These are phyloP conservation scores for Chaenocephalus aceratus DNA, from an alignment of 2,113 vertebrate genomes.

Conservation along the genomic window DNA sequence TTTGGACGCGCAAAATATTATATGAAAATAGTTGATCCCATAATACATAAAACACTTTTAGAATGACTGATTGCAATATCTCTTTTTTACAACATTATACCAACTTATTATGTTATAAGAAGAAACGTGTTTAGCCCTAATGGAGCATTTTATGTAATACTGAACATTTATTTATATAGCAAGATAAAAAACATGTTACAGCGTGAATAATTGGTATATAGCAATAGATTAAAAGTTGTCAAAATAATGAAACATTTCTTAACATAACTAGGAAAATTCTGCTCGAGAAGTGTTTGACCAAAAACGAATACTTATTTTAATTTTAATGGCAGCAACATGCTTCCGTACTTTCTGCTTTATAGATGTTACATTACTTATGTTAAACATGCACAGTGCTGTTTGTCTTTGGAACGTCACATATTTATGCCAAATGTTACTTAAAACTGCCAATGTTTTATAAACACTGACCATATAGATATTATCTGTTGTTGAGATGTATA, in stretches of 20 bases:
- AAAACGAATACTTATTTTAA: neutral
- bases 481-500: neutral
- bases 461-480: neutral
- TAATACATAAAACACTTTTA: neutral
- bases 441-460: slow-evolving; percentile 4
- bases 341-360: neutral
- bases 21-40: too few relatives aligned
- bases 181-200: neutral
- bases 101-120: neutral
- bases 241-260: neutral
- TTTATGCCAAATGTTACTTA: slow-evolving; percentile 8
- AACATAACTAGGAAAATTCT: neutral
- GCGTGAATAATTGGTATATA: neutral
- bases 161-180: neutral
- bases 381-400: neutral
- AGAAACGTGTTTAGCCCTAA: neutral
- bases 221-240: neutral
- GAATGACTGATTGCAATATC: neutral
- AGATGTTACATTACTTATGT: neutral
- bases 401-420: neutral
- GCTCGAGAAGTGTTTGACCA: neutral
- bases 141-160: neutral
- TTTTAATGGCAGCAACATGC: neutral
- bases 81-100: neutral
- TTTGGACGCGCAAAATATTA: too few relatives aligned